Conservation (phyloP, 2,888 invertebrate genomes). For the Portevinia maculata region DNA sequence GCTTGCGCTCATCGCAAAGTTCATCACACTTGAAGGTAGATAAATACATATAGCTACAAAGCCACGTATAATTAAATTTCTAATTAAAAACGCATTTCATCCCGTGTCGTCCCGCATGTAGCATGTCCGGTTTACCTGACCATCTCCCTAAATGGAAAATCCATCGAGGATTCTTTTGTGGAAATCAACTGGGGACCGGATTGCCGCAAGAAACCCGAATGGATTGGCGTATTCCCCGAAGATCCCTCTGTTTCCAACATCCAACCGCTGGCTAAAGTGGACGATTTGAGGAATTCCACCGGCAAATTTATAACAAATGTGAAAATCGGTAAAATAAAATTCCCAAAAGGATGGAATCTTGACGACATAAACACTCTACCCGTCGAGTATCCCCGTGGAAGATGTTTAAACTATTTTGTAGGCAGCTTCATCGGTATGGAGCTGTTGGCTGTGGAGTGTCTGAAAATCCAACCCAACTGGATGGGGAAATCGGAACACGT, state of each 20-base stretch:
- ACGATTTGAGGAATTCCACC: constrained; percentile 83
- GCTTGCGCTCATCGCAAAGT: constrained; percentile 32
- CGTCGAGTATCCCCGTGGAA: constrained; percentile 82
- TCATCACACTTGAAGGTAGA: constrained; percentile 55
- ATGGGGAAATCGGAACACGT: constrained; percentile 86
- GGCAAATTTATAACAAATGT: constrained; percentile 81
- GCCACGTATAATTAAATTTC: constrained; percentile 48
- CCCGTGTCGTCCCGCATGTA: constrained; percentile 11
- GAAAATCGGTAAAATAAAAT: constrained; percentile 84
- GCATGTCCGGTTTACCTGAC: constrained; percentile 80
- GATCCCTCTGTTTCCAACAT: constrained; percentile 80
- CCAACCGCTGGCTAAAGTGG: constrained; percentile 77
- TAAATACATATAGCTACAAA: background rate
- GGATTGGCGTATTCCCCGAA: constrained; percentile 81
- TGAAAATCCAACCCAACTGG: constrained; percentile 93
- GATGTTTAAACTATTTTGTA: constrained; percentile 89
- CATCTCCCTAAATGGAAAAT: constrained; percentile 79
- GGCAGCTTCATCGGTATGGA: constrained; percentile 87
- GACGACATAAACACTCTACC: constrained; percentile 77
- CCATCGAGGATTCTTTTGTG: constrained; percentile 78
- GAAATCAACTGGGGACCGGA: constrained; percentile 82
- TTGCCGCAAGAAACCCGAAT: constrained; percentile 80
- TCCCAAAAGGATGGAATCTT: constrained; percentile 86
- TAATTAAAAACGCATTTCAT: constrained; percentile 35
- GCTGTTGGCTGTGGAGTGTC: constrained; percentile 86